Percentiles rank a stretch among this genome's conserved stretches.
phyloP scores from a whole-genome alignment of 2,797 vertebrate species.

The Morus bassanus region DNA sequence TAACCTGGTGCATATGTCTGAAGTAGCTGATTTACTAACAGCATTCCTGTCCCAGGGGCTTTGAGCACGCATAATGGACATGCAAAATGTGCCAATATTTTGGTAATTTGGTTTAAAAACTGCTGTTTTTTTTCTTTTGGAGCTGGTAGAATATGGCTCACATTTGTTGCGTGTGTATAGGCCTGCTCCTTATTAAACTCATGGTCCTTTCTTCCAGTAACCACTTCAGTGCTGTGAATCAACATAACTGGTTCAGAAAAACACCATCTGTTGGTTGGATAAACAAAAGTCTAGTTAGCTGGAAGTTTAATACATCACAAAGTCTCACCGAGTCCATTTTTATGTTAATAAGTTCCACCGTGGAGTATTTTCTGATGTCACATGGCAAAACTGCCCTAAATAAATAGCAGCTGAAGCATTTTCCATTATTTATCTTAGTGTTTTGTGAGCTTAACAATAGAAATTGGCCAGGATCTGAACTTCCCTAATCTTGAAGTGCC shows the following conservation, averaged over 20 bases:
- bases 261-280: conserved; percentile 72
- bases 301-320: conserved; percentile 61
- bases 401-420: conserved; percentile 51
- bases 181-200: conserved; percentile 42
- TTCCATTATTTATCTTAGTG: conserved; percentile 21
- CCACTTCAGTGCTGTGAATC: conserved; percentile 53
- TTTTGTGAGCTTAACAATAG: conserved; percentile 36
- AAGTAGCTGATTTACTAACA: not conserved
- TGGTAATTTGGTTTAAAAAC: conserved; percentile 10
- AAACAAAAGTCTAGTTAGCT: conserved; percentile 68
- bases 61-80: not conserved
- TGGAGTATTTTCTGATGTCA: conserved; percentile 46
- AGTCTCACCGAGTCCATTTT: conserved; percentile 53
- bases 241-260: conserved; percentile 64
- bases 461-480: not conserved
- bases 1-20: not conserved
- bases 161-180: not conserved
- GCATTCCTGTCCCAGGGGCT: not conserved
- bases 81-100: not conserved
- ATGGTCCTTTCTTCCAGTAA: conserved; percentile 19
- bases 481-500: not conserved
- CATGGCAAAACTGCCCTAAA: conserved; percentile 23
- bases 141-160: conserved; percentile 2
- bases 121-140: not conserved
- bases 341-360: conserved; percentile 62